A percentile compares a stretch with the other conserved stretches of the same genome.
These are phyloP conservation scores for Oxyteleia sp. DNA, from an alignment of 2,888 invertebrate genomes.

Conservation along the genomic window DNA sequence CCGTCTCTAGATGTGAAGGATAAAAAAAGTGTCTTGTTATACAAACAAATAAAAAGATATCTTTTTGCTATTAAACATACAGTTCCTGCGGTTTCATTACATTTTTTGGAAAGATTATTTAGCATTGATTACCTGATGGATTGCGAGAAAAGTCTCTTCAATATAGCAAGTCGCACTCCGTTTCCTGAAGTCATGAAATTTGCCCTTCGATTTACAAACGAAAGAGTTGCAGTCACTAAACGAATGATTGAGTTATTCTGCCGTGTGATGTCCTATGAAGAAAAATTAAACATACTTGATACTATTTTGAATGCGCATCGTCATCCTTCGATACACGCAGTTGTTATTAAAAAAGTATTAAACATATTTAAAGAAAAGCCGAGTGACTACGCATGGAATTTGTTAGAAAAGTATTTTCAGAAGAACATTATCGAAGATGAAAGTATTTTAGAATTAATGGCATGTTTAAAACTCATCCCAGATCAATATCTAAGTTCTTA, in stretches of 20 bases:
- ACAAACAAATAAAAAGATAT: constrained; percentile 30
- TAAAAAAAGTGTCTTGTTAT: constrained; percentile 69
- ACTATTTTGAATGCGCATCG: constrained; percentile 73
- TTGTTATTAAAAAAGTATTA: constrained; percentile 73
- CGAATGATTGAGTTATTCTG: constrained; percentile 81
- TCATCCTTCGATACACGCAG: constrained; percentile 78
- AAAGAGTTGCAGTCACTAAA: constrained; percentile 81
- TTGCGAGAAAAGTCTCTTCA: constrained; percentile 12
- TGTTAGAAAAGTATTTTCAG: too few species aligned
- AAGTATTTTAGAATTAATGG: too few species aligned
- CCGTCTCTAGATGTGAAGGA: neutral
- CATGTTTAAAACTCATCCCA: too few species aligned
- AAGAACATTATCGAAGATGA: too few species aligned
- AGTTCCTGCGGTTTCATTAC: constrained; percentile 81
- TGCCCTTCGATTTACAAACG: constrained; percentile 70
- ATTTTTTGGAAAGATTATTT: constrained; percentile 58
- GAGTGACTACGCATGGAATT: too few species aligned
- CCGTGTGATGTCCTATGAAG: constrained; percentile 68
- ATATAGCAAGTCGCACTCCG: constrained; percentile 65
- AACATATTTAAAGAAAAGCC: too few species aligned
- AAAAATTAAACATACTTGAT: constrained; percentile 67
- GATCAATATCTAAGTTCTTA: too few species aligned
- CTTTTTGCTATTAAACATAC: constrained; percentile 53
- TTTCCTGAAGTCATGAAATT: constrained; percentile 73
- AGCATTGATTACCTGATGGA: constrained; percentile 49